A percentile compares a stretch with the other conserved stretches of the same genome.
These are phyloP conservation scores for Drosophila aldrichi DNA, from an alignment of 2,888 invertebrate species.

Conservation along the genomic window DNA sequence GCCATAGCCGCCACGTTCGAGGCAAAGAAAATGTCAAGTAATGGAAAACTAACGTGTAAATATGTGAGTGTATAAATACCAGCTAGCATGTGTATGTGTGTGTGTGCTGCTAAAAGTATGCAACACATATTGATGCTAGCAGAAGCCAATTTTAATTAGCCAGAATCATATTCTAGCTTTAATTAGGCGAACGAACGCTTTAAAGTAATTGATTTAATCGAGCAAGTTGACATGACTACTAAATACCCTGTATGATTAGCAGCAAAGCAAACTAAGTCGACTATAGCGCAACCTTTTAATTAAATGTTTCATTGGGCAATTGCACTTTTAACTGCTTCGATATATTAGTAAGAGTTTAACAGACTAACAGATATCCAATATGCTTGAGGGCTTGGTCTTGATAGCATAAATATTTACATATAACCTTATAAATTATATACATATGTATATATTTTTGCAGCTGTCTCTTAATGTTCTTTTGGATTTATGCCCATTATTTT, in stretches of 20 bases:
- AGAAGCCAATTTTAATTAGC: constrained; percentile 67
- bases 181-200: constrained; percentile 20
- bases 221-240: neutral
- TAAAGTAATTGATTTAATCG: constrained; percentile 16
- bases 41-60: constrained; percentile 70
- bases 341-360: neutral
- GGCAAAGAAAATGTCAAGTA: constrained; percentile 68
- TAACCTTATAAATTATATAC: neutral
- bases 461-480: neutral
- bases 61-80: constrained; percentile 58
- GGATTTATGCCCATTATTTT: neutral
- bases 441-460: neutral
- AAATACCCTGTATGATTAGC: constrained; percentile 1
- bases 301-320: no score
- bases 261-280: neutral
- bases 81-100: constrained; percentile 4
- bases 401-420: neutral
- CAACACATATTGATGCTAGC: constrained; percentile 40
- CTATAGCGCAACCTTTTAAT: no score
- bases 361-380: neutral
- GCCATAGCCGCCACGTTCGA: constrained; percentile 61
- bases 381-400: neutral
- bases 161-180: constrained; percentile 30
- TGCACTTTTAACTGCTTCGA: no score
- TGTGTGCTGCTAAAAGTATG: constrained; percentile 55